Evolutionary conservation across 1,140 invertebrate species (phyloP), one percentile per base, ranked within the genome.

Genomic region (Prorops nasuta): DNA sequence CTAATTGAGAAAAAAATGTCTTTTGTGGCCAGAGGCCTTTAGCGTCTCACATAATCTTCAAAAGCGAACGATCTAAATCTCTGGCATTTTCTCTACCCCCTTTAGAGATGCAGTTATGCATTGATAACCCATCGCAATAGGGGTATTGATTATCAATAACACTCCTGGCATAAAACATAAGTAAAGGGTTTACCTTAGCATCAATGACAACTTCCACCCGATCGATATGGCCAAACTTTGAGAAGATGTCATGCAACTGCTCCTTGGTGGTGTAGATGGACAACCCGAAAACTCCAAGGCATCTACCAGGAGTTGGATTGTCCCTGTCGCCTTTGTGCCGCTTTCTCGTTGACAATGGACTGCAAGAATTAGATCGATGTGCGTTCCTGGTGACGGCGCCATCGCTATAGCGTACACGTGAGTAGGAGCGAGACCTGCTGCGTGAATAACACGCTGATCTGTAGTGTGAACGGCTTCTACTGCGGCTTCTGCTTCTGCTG

Each of bases 201-300:
- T 98, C 95, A 69, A 95, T 92, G 22, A 98, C 93, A 59, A 98
- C 88, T 78, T 96, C 90, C n/a, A 96, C 90, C 69, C 92, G 87
- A 67, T 96, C 92, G 22, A 98, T 86, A 0, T 86, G 86, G 3
- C 96, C 96, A 78, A 89, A 98, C 71, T 95, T 93, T 22, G 85
- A 86, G 71, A 98, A 98, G 37, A 97, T 90, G 55, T 96, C 88
- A 68, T 91, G 86, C n/a, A 98, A 83, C 68, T 97, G 91, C 50
- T 91, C 82, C 70, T 98, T 94, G 1, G 92, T 91, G 1, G 95
- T 98, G 65, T 92, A 88, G 7, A 96, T 85, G 66, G 91, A 96
- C 8, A 98, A 78, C 0, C 95, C 95, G 79, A 98, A 98, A 3
- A 98, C 88, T 2, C 95, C 96, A 19, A 98, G 78, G 71, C 95